Percentiles rank a stretch among this genome's conserved stretches.
These are phyloP conservation scores for Tapirus terrestris DNA, from an alignment of 2,113 vertebrate species.

Conservation along the genomic window DNA sequence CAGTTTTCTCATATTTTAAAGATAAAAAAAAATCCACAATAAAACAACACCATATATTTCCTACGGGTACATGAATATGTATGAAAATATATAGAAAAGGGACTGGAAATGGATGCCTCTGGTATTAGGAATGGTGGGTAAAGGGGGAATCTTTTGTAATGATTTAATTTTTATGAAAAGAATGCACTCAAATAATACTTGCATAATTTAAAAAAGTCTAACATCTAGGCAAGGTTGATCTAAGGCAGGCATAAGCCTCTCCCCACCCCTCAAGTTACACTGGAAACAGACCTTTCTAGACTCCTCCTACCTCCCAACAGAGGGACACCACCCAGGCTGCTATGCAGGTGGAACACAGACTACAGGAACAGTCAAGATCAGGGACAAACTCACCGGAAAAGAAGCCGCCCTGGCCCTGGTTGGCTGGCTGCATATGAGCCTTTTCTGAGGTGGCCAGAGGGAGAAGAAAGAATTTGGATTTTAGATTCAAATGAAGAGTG, in stretches of 20 bases:
- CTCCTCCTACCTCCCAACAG: not conserved
- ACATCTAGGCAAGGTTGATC: not conserved
- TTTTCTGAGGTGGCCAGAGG: not conserved
- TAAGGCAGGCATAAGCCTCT: not conserved
- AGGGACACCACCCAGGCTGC: not conserved
- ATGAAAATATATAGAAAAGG: not conserved
- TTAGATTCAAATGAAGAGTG: not conserved
- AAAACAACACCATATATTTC: not conserved
- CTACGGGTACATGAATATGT: not conserved
- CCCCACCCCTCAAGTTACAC: not conserved
- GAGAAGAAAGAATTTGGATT: not conserved
- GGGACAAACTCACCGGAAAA: not conserved
- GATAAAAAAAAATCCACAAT: not conserved
- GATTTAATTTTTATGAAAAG: conserved; percentile 11
- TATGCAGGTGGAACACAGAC: not conserved
- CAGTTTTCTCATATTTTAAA: not conserved
- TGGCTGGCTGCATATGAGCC: not conserved
- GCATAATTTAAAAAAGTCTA: not conserved
- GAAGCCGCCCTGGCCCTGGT: not conserved
- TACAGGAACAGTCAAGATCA: not conserved
- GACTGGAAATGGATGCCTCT: not conserved
- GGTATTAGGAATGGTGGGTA: not conserved
- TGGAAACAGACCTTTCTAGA: not conserved
- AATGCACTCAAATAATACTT: not conserved
- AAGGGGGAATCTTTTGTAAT: not conserved